A percentile compares a stretch with the other conserved stretches of the same genome.
These are phyloP conservation scores for Montipora foliosa DNA, from an alignment of 64 coral and sea anemone genomes.

Conservation along the genomic window DNA sequence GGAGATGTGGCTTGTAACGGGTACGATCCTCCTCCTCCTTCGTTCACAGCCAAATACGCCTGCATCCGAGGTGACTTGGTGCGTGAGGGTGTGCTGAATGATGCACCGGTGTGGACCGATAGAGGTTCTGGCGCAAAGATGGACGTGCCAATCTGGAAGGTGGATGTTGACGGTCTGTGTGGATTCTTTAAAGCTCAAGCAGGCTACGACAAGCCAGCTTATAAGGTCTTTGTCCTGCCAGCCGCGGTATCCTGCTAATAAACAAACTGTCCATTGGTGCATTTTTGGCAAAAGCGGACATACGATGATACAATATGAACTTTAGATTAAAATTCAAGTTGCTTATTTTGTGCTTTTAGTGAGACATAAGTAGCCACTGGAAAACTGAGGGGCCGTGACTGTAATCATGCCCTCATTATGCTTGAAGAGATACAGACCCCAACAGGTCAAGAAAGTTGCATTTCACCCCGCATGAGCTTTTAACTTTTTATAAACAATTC, in stretches of 20 bases:
- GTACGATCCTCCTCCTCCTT: background rate
- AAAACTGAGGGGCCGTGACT: too few relatives aligned
- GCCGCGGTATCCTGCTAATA: background rate
- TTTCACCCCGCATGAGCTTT: too few relatives aligned
- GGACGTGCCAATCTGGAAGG: background rate
- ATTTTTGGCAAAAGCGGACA: too few relatives aligned
- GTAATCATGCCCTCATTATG: too few relatives aligned
- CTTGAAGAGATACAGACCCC: too few relatives aligned
- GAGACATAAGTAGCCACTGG: too few relatives aligned
- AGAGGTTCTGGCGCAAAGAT: background rate
- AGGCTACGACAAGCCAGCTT: background rate
- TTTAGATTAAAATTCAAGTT: too few relatives aligned
- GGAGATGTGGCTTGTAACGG: constrained; percentile 1
- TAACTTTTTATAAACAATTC: too few relatives aligned
- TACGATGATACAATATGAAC: too few relatives aligned
- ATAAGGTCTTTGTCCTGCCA: background rate
- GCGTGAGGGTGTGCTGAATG: background rate
- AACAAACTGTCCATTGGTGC: too few relatives aligned
- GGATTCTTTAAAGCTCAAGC: constrained; percentile 6
- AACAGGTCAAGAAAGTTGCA: too few relatives aligned
- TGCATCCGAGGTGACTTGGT: constrained; percentile 4
- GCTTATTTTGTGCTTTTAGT: too few relatives aligned
- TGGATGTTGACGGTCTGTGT: background rate
- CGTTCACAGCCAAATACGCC: constrained; percentile 9
- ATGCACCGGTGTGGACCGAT: background rate